Evolutionary conservation across 2,888 invertebrate genomes (phyloP), one percentile per base, ranked within the genome.

Genomic region (Nebria brevicollis): DNA sequence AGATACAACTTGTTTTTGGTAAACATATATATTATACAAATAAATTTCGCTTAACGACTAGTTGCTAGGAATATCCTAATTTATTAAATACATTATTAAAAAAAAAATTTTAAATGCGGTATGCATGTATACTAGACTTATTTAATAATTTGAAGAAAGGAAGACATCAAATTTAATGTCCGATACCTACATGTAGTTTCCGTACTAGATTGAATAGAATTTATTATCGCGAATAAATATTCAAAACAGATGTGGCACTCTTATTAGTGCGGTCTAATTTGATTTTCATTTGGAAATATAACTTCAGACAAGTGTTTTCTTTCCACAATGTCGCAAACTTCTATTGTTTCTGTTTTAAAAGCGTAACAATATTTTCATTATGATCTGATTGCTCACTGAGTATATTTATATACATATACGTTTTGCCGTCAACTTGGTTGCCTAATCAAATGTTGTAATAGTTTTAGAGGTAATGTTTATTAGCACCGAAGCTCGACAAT

Each of bases 391-490:
- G 8, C 54, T 54, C 54, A 54, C 54, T 43, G 54, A 8, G 8
- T 11, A 7, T 54, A 54, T 54, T 54, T 54, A 54, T 13, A 1
- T 54, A 34, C 5, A 34, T 54, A 34, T 34, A 34, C 34, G 34
- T 54, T 54, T 54, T 54, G 54, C 54, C 13, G 54, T 54, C 54
- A 54, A 54, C 54, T 54, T 54, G 54, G 54, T 54, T 54, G 54
- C 54, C 54, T 54, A 54, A 54, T 54, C 54, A 54, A 54, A 54
- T 54, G 54, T 54, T 54, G 54, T 54, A 54, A 54, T 54, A 54
- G 34, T 5, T 34, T 34, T 34, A 5, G 34, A 34, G 13, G 54
- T 54, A 7, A 7, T 54, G 54, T 54, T 54, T 8, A 54, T 7
- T 13, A 54, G 54, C 54, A 54, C 13, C 54, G 54, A 54, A 54